Base-by-base conservation (phyloP, 1,140 invertebrate species). In the Hyles vespertilio region DNA sequence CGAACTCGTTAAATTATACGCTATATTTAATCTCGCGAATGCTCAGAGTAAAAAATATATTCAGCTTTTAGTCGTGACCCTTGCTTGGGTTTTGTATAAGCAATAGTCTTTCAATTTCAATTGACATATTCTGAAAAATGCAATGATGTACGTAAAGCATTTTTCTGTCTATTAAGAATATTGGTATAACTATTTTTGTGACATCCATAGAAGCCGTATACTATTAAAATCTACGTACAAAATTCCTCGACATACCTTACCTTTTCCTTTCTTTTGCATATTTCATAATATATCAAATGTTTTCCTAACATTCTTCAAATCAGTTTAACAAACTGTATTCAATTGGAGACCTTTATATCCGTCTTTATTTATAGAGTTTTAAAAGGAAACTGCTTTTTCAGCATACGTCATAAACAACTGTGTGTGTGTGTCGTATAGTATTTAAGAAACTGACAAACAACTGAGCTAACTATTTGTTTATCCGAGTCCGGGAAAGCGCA, bases 1-100 rank as follows among this genome's bases (percentile, higher is more conserved):
- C 51, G 48, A 56, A 56, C 61, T 67, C 70, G 70, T 72, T 72
- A 69, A 63, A 69, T 69, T 72, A 72, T 65, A 69, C 70, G 67
- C 61, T 58, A 72, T 67, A 72, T 72, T 72, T 69, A 72, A 72
- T 66, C 70, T 62, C 51, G 55, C 44, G 61, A 71, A 65, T 34
- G 32, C 56, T 65, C 48, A 34, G 51, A 54, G 59, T 32, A 50
- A 49, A 60, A 69, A 64, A 69, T 61, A 65, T 67, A 72, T 59
- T 67, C 61, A 55, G 61, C 53, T 69, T 61, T 58, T 50, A 32
- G 54, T 46, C 32, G 12, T n/a, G 58, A 65, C 55, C 59, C 59
- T 59, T 58, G 55, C 68, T 68, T 6, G n/a, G 22, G 5, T 3
- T 54, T 12, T n/a, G 22, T 22, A 22, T 22, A 22, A n/a, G 46